These are phyloP conservation scores for Gila orcuttii DNA, from an alignment of 2,113 vertebrate species.

Conservation along the genomic window DNA sequence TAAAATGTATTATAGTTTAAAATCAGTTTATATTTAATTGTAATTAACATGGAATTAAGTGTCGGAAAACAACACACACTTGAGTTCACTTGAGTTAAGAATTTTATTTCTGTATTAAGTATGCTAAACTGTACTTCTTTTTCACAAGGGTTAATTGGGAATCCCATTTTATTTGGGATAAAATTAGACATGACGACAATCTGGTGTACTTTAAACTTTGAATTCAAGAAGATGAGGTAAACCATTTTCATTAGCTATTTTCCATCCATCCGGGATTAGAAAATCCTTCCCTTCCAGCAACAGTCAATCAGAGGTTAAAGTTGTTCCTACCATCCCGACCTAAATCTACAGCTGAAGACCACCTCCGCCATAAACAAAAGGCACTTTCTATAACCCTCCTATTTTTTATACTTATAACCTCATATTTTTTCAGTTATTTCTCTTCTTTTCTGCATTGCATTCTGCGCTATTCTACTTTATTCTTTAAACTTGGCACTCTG, in stretches of 20 bases:
- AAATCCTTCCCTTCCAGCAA: not conserved
- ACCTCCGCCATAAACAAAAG: not conserved
- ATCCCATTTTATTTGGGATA: not conserved
- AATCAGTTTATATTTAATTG: not conserved
- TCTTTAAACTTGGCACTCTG: not conserved
- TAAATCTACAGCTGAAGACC: too few species aligned
- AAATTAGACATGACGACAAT: not conserved
- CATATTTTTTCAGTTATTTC: too few species aligned
- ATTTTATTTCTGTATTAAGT: not conserved
- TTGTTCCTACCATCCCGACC: too few species aligned
- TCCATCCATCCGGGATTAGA: not conserved
- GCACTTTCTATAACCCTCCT: not conserved
- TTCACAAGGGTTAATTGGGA: not conserved
- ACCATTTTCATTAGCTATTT: not conserved
- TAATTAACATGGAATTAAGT: not conserved
- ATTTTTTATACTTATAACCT: not conserved
- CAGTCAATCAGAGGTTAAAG: not conserved
- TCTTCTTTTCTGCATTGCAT: not conserved
- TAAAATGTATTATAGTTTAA: too few species aligned
- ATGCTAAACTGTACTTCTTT: not conserved
- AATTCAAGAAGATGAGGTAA: not conserved
- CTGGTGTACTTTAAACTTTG: not conserved
- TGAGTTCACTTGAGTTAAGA: not conserved
- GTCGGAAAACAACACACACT: not conserved
- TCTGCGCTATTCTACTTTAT: not conserved